These are phyloP conservation scores for Premnoplex brunnescens DNA, from an alignment of 2,797 vertebrate species.

Conservation along the genomic window DNA sequence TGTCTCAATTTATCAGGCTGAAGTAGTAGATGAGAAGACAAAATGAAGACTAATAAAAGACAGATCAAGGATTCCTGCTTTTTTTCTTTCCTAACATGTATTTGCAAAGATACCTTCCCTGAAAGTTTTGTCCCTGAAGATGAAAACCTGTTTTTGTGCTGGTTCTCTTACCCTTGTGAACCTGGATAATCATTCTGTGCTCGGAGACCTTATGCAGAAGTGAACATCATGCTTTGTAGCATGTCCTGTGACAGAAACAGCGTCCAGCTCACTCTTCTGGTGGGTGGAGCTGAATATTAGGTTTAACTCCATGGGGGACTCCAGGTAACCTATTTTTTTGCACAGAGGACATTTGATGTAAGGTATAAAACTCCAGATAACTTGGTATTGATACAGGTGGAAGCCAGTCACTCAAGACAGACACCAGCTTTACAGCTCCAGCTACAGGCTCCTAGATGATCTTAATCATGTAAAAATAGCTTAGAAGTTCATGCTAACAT, in stretches of 20 bases:
- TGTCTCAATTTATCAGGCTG: background rate
- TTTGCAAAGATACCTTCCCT: background rate
- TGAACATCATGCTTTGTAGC: background rate
- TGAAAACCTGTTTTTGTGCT: background rate
- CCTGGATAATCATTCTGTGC: background rate
- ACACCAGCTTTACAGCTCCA: background rate
- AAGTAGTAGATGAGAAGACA: background rate
- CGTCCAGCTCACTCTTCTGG: background rate
- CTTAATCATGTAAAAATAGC: background rate
- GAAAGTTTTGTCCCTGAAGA: background rate
- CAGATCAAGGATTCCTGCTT: background rate
- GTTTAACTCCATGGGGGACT: background rate
- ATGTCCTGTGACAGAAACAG: background rate
- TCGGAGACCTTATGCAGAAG: background rate
- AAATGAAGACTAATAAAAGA: background rate
- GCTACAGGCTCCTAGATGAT: background rate
- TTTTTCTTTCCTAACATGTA: background rate
- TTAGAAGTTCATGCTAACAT: background rate
- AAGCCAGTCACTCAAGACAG: background rate
- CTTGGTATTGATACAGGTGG: background rate
- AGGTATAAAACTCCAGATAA: background rate
- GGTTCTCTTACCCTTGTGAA: background rate
- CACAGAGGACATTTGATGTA: background rate
- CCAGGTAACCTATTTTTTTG: background rate
- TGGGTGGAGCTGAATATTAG: background rate